Evolutionary conservation across 2,113 vertebrate species (phyloP).

Genomic region (Triplophysa dalaica): DNA sequence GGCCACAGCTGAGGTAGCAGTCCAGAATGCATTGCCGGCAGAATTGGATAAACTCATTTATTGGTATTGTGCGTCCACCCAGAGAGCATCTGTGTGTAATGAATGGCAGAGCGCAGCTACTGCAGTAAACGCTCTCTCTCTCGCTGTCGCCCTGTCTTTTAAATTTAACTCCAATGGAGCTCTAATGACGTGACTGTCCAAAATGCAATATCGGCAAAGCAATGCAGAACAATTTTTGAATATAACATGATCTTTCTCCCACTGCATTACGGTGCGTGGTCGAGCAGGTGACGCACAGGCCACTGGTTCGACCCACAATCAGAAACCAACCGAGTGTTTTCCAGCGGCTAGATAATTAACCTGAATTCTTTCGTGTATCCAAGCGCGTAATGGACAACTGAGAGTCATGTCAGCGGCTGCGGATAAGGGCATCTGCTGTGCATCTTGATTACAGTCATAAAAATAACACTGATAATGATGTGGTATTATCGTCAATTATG

Average conservation of each 20-base stretch:
- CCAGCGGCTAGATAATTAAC: constrained; percentile 69
- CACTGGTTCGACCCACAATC: constrained; percentile 60
- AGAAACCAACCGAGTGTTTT: constrained; percentile 57
- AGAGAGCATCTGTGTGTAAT: constrained; percentile 64
- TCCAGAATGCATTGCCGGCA: constrained; percentile 69
- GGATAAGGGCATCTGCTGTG: constrained; percentile 50
- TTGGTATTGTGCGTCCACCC: constrained; percentile 65
- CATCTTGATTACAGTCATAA: constrained; percentile 19
- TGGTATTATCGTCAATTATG: constrained; percentile 31
- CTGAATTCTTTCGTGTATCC: constrained; percentile 65
- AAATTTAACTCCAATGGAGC: constrained; percentile 2
- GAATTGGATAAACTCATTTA: constrained; percentile 68
- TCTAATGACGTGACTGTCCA: constrained; percentile 28
- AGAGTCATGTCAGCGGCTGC: constrained; percentile 37
- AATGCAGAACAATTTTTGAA: constrained; percentile 2
- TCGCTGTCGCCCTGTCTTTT: constrained; percentile 7
- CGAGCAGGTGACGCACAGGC: constrained; percentile 53
- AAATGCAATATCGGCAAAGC: constrained; percentile 1
- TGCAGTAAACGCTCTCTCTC: constrained; percentile 42
- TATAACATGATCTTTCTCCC: constrained; percentile 31
- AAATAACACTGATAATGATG: constrained; percentile 28
- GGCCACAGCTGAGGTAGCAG: constrained; percentile 69
- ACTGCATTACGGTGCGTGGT: constrained; percentile 56
- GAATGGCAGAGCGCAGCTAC: constrained; percentile 55
- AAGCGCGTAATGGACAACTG: constrained; percentile 64